phyloP scores from a whole-genome alignment of 2,797 vertebrate species.

The Cyprinella venusta region DNA sequence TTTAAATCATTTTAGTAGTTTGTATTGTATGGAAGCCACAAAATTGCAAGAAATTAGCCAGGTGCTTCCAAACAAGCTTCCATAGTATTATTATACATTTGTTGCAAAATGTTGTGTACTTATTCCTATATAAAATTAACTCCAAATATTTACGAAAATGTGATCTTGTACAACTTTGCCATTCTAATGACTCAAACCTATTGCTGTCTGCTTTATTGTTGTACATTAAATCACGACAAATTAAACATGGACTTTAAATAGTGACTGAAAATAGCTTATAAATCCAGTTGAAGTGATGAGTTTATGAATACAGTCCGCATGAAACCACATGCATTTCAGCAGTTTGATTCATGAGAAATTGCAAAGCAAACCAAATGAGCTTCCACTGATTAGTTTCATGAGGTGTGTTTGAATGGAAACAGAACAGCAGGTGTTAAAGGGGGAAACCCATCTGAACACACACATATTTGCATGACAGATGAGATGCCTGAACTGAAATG shows the following conservation, averaged over 20 bases:
- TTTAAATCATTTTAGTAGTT: neutral
- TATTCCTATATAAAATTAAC: neutral
- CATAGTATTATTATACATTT: neutral
- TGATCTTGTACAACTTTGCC: neutral
- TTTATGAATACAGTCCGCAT: neutral
- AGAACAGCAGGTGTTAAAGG: slow-evolving; percentile 11
- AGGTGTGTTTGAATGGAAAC: neutral
- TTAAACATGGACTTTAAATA: neutral
- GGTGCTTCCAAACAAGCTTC: no score
- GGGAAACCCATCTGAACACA: neutral
- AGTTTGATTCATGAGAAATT: neutral
- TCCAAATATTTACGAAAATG: neutral
- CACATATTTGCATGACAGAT: neutral
- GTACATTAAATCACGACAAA: neutral
- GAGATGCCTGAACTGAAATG: neutral
- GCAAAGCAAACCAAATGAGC: neutral
- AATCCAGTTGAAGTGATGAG: neutral
- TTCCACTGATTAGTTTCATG: neutral
- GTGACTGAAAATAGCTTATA: neutral
- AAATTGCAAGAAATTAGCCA: no score
- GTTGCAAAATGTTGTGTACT: neutral
- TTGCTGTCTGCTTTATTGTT: neutral
- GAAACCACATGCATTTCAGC: no score
- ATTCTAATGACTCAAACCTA: neutral
- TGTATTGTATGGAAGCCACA: neutral